Evolutionary conservation across 2,113 vertebrate species (phyloP).

Genomic region (Pomatorhinus ruficollis): DNA sequence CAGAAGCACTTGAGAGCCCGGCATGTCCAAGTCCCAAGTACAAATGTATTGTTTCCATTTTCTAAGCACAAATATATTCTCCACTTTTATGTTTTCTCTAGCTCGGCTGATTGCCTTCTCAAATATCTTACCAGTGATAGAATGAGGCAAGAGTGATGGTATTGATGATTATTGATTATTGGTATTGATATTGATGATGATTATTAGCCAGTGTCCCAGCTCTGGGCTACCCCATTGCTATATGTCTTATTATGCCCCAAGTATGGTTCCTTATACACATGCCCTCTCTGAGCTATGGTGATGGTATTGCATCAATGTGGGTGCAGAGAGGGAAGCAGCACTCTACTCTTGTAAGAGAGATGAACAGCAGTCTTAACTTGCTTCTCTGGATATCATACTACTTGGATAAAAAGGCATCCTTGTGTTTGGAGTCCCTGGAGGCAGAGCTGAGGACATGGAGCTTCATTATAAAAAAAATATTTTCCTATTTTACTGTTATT

Average conservation of each 20-base stretch:
- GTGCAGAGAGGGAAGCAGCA: not conserved
- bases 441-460: not conserved
- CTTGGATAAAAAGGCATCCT: not conserved
- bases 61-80: not conserved
- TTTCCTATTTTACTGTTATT: conserved; percentile 43
- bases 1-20: not conserved
- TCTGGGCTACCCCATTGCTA: not conserved
- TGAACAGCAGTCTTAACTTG: not conserved
- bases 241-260: not conserved
- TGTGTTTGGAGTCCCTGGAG: not conserved
- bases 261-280: rapidly evolving
- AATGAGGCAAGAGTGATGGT: not conserved
- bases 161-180: not conserved
- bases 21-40: not conserved
- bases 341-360: not conserved
- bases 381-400: not conserved
- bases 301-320: not conserved
- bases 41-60: rapidly evolving
- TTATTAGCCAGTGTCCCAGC: not conserved
- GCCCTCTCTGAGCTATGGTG: not conserved
- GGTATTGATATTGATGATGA: too few species aligned
- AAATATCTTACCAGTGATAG: not conserved
- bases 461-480: not conserved
- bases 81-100: not conserved
- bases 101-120: not conserved